A percentile compares a stretch with the other conserved stretches of the same genome.
Conservation (phyloP, 1,140 invertebrate species). For the Camponotus pennsylvanicus region DNA sequence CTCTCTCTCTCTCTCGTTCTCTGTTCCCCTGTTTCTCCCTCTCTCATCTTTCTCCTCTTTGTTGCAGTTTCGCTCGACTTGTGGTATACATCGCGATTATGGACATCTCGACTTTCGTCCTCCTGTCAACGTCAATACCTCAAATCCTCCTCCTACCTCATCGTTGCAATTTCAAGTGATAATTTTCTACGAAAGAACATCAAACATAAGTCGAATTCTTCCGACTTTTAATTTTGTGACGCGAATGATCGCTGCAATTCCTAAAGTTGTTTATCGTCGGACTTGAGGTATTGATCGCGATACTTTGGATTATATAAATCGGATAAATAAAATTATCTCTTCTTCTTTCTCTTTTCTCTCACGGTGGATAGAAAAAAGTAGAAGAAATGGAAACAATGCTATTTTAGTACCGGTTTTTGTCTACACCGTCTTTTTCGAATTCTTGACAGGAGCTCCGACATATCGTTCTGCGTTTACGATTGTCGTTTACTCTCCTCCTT, state of each 20-base stretch:
- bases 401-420: constrained; percentile 42
- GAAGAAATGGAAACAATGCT: too few relatives aligned
- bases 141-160: background rate
- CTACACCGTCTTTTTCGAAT: constrained; percentile 52
- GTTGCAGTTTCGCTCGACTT: constrained; percentile 56
- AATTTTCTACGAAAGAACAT: background rate
- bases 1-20: background rate
- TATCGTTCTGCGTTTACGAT: background rate
- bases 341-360: constrained; percentile 28
- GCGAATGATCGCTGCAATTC: background rate
- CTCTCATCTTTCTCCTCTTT: constrained; percentile 17
- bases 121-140: constrained; percentile 35
- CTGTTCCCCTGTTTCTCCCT: background rate
- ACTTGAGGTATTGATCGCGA: constrained; percentile 52
- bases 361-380: background rate
- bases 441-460: constrained; percentile 28
- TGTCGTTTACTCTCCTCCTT: background rate
- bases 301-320: constrained; percentile 63
- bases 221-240: constrained; percentile 35
- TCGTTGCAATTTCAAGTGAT: background rate
- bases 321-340: constrained; percentile 34
- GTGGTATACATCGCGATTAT: constrained; percentile 36
- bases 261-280: background rate
- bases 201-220: background rate
- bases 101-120: constrained; percentile 16